A percentile compares a stretch with the other conserved stretches of the same genome.
phyloP scores from a whole-genome alignment of 2,113 vertebrate genomes.

The Antechinus flavipes region DNA sequence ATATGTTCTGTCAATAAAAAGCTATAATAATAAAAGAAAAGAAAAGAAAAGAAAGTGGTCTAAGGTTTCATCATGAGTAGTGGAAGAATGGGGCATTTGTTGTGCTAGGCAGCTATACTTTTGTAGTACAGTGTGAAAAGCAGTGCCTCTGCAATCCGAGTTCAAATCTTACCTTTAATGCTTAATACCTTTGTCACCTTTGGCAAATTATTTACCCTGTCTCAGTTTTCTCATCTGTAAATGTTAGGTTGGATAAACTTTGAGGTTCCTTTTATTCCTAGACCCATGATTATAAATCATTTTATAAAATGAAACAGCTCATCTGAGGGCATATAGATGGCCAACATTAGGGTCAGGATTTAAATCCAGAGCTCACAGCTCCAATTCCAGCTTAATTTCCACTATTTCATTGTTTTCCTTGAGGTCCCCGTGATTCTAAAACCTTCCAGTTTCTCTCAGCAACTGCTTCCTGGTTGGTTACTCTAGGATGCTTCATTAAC shows the following conservation, averaged over 20 bases:
- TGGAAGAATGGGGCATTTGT: neutral
- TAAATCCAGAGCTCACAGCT: neutral
- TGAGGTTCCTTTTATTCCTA: neutral
- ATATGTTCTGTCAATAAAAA: no score
- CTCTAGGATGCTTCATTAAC: conserved; percentile 30
- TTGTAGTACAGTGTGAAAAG: neutral
- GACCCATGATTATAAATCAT: neutral
- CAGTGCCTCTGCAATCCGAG: neutral
- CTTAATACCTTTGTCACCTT: neutral
- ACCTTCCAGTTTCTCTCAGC: conserved; percentile 18
- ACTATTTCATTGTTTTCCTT: neutral
- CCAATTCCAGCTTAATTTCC: neutral
- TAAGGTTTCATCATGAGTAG: neutral
- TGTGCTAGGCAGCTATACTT: neutral
- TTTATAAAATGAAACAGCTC: neutral
- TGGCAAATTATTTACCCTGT: neutral
- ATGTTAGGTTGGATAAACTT: neutral
- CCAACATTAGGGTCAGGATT: neutral
- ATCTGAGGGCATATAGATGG: neutral
- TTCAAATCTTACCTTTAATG: neutral
- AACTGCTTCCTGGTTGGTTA: conserved; percentile 15
- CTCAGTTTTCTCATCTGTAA: neutral
- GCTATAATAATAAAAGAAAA: no score
- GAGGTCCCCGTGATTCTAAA: neutral
- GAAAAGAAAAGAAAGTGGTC: neutral